Conservation (phyloP, 2,797 vertebrate genomes). For the Myripristis jacobus region DNA sequence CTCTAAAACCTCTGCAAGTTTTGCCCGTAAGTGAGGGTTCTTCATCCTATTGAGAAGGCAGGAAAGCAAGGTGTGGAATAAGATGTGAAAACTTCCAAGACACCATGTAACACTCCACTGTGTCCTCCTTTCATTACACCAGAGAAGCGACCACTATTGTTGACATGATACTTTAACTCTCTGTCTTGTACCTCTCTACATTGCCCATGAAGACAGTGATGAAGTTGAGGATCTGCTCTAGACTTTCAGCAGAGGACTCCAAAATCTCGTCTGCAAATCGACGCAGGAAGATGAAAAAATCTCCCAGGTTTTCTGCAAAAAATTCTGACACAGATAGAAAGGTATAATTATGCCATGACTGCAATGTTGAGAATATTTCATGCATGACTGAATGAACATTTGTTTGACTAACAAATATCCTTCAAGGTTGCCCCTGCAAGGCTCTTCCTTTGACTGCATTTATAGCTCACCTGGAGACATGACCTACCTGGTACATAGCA, state of each 20-base stretch:
- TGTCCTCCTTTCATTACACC: neutral
- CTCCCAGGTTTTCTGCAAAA: slow-evolving; percentile 96
- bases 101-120: neutral
- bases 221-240: slow-evolving; percentile 95
- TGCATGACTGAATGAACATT: slow-evolving; percentile 2
- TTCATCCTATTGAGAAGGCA: slow-evolving; percentile 88
- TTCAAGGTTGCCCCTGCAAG: neutral
- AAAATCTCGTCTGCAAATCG: slow-evolving; percentile 95
- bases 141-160: neutral
- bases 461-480: neutral
- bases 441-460: slow-evolving; percentile 6
- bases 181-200: slow-evolving; percentile 88
- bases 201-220: slow-evolving; percentile 97
- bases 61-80: neutral
- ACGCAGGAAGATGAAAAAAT: slow-evolving; percentile 97
- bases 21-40: slow-evolving; percentile 96
- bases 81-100: neutral
- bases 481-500: slow-evolving; percentile 93
- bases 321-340: slow-evolving; percentile 86
- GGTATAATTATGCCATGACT: slow-evolving; percentile 11
- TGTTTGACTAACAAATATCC: slow-evolving; percentile 1
- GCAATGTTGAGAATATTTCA: slow-evolving; percentile 15
- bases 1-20: slow-evolving; percentile 95
- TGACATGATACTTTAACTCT: neutral
- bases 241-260: slow-evolving; percentile 91